These are phyloP conservation scores for Dynastes hyllus DNA, from an alignment of 2,888 invertebrate species.

Conservation along the genomic window DNA sequence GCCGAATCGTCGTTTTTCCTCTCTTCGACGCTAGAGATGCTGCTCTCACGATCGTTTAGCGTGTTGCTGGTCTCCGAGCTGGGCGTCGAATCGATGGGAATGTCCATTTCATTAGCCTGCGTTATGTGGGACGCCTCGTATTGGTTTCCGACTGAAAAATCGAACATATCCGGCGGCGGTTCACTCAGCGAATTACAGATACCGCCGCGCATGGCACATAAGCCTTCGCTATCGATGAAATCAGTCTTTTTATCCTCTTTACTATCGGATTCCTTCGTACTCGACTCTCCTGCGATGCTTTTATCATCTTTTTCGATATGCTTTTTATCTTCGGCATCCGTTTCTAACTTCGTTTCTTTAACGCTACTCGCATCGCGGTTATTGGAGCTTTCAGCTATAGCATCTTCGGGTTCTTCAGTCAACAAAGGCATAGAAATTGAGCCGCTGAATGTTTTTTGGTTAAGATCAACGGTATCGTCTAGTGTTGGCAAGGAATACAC, in stretches of 20 bases:
- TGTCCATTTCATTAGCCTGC: conserved; percentile 36
- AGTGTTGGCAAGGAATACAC: conserved; percentile 67
- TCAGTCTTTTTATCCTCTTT: conserved; percentile 49
- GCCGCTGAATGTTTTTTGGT: conserved; percentile 66
- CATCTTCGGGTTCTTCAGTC: conserved; percentile 71
- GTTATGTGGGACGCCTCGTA: conserved; percentile 30
- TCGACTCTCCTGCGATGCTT: background rate
- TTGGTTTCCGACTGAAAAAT: conserved; percentile 59
- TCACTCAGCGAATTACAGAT: conserved; percentile 71
- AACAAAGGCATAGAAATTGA: conserved; percentile 77
- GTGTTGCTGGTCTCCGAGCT: conserved; percentile 43
- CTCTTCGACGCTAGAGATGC: conserved; percentile 47
- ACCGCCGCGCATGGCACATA: conserved; percentile 66
- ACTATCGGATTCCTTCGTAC: conserved; percentile 18
- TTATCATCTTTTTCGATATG: conserved; percentile 13
- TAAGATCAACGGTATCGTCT: conserved; percentile 64
- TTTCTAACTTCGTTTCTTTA: conserved; percentile 5
- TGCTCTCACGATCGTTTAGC: conserved; percentile 42
- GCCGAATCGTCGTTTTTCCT: conserved; percentile 59
- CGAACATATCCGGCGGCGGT: conserved; percentile 70
- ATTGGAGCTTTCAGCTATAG: conserved; percentile 49
- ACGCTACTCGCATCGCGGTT: conserved; percentile 21
- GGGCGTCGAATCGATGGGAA: conserved; percentile 30
- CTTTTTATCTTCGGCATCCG: background rate
- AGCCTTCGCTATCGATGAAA: conserved; percentile 59